These are phyloP conservation scores for Nomada fabriciana DNA, from an alignment of 2,888 invertebrate species.

Conservation along the genomic window DNA sequence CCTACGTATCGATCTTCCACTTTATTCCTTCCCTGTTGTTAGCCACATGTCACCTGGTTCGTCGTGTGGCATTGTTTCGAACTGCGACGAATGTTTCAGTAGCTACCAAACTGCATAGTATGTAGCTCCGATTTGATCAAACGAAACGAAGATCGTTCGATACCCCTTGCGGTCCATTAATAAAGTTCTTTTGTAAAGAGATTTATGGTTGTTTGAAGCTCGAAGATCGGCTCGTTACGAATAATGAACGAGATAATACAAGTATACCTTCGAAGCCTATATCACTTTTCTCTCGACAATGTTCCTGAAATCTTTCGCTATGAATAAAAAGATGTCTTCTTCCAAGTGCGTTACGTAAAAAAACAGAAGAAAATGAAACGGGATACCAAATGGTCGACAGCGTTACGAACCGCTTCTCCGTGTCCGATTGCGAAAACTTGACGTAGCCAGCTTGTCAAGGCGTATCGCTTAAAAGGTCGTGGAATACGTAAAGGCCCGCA, in stretches of 20 bases:
- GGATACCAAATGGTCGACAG: slow-evolving; percentile 9
- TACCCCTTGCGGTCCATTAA: not conserved
- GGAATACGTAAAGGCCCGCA: slow-evolving; percentile 59
- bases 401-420: slow-evolving; percentile 22
- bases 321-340: not conserved
- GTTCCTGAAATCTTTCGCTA: no score
- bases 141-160: not conserved
- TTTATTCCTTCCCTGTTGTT: slow-evolving; percentile 51
- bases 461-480: slow-evolving; percentile 57
- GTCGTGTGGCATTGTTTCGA: slow-evolving; percentile 46
- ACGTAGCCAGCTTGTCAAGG: slow-evolving; percentile 43
- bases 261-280: no score
- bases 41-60: slow-evolving; percentile 44
- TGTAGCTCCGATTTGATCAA: not conserved
- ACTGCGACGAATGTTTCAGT: slow-evolving; percentile 14
- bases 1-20: slow-evolving; percentile 58
- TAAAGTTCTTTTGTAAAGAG: no score
- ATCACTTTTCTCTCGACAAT: no score
- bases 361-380: slow-evolving; percentile 6
- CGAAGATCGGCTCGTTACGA: no score
- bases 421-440: slow-evolving; percentile 54
- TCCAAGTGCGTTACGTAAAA: not conserved
- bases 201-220: no score
- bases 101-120: not conserved
- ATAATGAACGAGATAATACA: no score